phyloP scores from a whole-genome alignment of 2,888 invertebrate species.

The Limnephilus auricula region DNA sequence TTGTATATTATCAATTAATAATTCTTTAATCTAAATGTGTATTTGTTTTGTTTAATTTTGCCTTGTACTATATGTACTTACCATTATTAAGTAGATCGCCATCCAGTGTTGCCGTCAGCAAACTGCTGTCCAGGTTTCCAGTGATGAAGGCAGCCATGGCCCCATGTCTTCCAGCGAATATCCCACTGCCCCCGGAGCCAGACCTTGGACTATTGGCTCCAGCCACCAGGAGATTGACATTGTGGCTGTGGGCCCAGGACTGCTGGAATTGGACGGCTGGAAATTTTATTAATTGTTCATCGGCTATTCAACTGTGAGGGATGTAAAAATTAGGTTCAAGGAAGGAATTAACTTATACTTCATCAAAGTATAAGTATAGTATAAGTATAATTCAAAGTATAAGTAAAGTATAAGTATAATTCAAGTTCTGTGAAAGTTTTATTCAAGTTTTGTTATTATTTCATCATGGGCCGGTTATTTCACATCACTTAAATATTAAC shows the following conservation, averaged over 20 bases:
- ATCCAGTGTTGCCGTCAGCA: slow-evolving; percentile 50
- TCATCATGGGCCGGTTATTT: too few species aligned
- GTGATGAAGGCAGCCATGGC: slow-evolving; percentile 69
- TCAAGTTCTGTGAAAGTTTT: too few species aligned
- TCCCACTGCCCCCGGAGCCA: slow-evolving; percentile 80
- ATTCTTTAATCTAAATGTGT: too few species aligned
- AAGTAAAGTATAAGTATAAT: too few species aligned
- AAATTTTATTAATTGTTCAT: slow-evolving; percentile 60
- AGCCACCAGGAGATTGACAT: slow-evolving; percentile 79
- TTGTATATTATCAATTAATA: too few species aligned
- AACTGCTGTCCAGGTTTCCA: slow-evolving; percentile 36
- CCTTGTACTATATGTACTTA: not conserved
- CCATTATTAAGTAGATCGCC: not conserved
- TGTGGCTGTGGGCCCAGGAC: slow-evolving; percentile 79
- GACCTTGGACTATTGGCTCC: slow-evolving; percentile 77
- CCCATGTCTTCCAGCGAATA: slow-evolving; percentile 74
- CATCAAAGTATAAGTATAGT: too few species aligned
- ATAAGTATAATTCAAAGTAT: too few species aligned
- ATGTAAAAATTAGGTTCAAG: not conserved
- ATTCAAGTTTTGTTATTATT: too few species aligned
- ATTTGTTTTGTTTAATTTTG: too few species aligned
- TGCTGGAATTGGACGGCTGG: slow-evolving; percentile 78
- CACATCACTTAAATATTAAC: too few species aligned
- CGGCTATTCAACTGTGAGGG: not conserved
- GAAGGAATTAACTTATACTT: too few species aligned